These are phyloP conservation scores for Machimus atricapillus DNA, from an alignment of 2,888 invertebrate genomes.

Conservation along the genomic window DNA sequence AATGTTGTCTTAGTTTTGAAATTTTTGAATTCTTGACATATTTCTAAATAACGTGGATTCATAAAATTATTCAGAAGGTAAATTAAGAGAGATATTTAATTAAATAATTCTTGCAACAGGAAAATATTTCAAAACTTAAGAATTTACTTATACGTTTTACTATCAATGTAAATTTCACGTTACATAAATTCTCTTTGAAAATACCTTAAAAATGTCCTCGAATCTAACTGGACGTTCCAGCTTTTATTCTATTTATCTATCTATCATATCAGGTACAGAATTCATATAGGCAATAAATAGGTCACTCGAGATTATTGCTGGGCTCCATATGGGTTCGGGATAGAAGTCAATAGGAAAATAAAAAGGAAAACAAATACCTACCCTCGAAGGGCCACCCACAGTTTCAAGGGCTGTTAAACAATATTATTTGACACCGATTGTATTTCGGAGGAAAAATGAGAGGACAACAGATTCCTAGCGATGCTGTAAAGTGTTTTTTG, in stretches of 20 bases:
- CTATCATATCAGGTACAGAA: neutral
- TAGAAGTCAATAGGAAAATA: constrained; percentile 8
- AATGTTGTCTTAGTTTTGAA: neutral
- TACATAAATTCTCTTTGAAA: neutral
- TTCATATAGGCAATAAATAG: constrained; percentile 13
- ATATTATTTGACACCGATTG: constrained; percentile 26
- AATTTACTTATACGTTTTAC: neutral
- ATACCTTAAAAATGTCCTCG: neutral
- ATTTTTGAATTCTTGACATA: neutral
- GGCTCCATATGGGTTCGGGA: neutral
- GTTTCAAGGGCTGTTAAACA: constrained; percentile 21
- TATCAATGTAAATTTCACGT: neutral
- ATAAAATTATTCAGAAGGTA: neutral
- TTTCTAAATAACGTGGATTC: neutral
- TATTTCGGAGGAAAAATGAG: constrained; percentile 20
- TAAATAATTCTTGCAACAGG: neutral
- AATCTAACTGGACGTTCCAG: neutral
- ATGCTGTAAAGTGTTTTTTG: neutral
- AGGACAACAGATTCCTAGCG: neutral
- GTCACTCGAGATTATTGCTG: constrained; percentile 15
- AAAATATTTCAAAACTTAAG: no score
- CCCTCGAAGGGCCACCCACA: constrained; percentile 18
- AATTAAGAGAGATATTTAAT: neutral
- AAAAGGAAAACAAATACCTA: constrained; percentile 12
- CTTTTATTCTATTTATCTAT: neutral